Evolutionary conservation across 2,797 vertebrate species (phyloP).

Genomic region (Chromis chromis): DNA sequence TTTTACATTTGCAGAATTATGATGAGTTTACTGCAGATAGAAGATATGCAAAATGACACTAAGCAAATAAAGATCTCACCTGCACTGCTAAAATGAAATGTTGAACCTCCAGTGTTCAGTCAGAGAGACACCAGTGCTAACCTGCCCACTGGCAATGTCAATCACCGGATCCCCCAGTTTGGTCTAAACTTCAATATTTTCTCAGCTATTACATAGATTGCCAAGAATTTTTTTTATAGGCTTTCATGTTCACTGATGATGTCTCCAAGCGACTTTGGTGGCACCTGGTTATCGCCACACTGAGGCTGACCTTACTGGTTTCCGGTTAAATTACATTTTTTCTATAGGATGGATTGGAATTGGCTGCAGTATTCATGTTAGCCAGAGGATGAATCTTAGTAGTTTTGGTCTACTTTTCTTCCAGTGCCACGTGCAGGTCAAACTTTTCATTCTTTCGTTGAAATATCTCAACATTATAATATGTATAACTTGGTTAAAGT

Average conservation of each 20-base stretch:
- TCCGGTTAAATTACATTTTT: neutral
- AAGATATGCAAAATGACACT: slow-evolving; percentile 10
- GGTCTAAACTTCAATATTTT: neutral
- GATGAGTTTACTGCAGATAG: slow-evolving; percentile 40
- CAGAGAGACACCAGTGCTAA: neutral
- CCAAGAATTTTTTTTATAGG: no score
- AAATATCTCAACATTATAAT: no score
- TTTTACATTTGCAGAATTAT: slow-evolving; percentile 45
- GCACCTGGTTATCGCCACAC: neutral
- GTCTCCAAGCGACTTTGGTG: neutral
- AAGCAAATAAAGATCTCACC: neutral
- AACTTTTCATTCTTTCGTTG: no score
- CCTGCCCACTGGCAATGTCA: neutral
- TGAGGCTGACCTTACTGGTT: neutral
- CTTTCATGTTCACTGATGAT: neutral
- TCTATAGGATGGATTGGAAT: neutral
- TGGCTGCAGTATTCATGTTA: neutral
- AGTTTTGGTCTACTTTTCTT: neutral
- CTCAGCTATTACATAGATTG: neutral
- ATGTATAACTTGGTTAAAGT: no score
- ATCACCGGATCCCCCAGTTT: neutral
- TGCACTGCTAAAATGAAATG: neutral
- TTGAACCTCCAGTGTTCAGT: neutral
- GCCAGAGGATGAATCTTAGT: neutral
- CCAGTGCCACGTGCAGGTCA: neutral